A percentile compares a stretch with the other conserved stretches of the same genome.
Conservation (phyloP, 2,888 invertebrate species). For the Philereme vetulata region DNA sequence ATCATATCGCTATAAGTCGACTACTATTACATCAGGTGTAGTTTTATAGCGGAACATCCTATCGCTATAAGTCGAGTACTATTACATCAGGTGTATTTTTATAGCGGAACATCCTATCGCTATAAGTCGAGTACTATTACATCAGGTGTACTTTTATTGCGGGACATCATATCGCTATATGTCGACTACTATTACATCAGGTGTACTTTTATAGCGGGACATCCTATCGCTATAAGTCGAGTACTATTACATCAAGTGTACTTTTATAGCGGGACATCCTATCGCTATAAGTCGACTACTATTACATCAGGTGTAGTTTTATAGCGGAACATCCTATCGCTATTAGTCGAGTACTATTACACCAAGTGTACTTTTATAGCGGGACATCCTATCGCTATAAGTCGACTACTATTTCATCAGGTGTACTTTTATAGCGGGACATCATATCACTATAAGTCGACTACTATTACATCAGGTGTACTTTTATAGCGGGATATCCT, state of each 20-base stretch:
- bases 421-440: slow-evolving; percentile 14
- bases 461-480: slow-evolving; percentile 33
- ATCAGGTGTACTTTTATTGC: slow-evolving; percentile 18
- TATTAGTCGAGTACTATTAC: slow-evolving; percentile 30
- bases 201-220: slow-evolving; percentile 14
- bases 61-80: slow-evolving; percentile 10
- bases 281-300: slow-evolving; percentile 10
- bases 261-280: slow-evolving; percentile 1
- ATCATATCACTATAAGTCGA: too few relatives aligned
- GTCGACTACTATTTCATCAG: slow-evolving; percentile 33
- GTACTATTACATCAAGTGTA: slow-evolving; percentile 33
- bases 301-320: slow-evolving; percentile 29
- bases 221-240: too few relatives aligned
- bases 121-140: slow-evolving; percentile 30
- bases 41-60: not conserved
- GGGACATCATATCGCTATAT: not conserved
- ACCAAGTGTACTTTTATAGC: slow-evolving; percentile 19
- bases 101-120: not conserved
- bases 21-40: slow-evolving; percentile 33
- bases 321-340: not conserved
- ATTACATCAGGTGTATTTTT: slow-evolving; percentile 29
- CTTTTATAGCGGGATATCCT: not conserved
- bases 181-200: slow-evolving; percentile 33
- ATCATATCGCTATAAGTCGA: too few relatives aligned
- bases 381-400: not conserved